A percentile compares a stretch with the other conserved stretches of the same genome.
phyloP scores from a whole-genome alignment of 1,140 invertebrate genomes.

The Saccostrea glomerata region DNA sequence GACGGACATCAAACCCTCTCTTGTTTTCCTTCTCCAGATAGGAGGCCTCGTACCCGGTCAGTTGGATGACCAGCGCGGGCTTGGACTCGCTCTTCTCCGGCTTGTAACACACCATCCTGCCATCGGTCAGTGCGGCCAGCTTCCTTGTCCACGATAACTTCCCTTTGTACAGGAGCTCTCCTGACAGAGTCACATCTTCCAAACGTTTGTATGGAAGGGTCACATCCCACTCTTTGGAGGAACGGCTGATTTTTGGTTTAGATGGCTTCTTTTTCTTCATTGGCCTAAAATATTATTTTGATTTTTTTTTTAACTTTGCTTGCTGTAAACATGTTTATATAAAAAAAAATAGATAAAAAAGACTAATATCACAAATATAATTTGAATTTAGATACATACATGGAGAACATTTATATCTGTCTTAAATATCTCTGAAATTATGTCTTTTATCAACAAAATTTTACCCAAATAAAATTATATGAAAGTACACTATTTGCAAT shows the following conservation, averaged over 20 bases:
- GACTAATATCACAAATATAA: too few species aligned
- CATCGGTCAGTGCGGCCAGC: conserved; percentile 63
- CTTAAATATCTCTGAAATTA: too few species aligned
- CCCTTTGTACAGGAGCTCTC: conserved; percentile 65
- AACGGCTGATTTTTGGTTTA: conserved; percentile 58
- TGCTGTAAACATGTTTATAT: background rate
- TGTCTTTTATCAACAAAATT: too few species aligned
- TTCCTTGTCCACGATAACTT: conserved; percentile 69
- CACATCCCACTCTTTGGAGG: conserved; percentile 67
- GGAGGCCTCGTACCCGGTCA: conserved; percentile 63
- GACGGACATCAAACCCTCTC: conserved; percentile 66
- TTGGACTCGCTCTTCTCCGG: conserved; percentile 64
- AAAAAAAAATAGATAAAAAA: too few species aligned
- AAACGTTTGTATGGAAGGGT: conserved; percentile 63
- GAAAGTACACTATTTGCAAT: too few species aligned
- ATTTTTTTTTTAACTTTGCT: background rate
- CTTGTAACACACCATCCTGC: conserved; percentile 68
- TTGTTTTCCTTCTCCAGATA: conserved; percentile 58
- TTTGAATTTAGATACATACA: too few species aligned
- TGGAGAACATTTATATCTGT: too few species aligned
- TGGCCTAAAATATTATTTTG: conserved; percentile 52
- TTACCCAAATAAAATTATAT: too few species aligned
- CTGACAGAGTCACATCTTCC: conserved; percentile 64
- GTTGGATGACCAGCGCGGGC: conserved; percentile 62
- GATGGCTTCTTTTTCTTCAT: conserved; percentile 63